Conservation (phyloP, 2,113 vertebrate species). For the Chaetodon trifascialis region DNA sequence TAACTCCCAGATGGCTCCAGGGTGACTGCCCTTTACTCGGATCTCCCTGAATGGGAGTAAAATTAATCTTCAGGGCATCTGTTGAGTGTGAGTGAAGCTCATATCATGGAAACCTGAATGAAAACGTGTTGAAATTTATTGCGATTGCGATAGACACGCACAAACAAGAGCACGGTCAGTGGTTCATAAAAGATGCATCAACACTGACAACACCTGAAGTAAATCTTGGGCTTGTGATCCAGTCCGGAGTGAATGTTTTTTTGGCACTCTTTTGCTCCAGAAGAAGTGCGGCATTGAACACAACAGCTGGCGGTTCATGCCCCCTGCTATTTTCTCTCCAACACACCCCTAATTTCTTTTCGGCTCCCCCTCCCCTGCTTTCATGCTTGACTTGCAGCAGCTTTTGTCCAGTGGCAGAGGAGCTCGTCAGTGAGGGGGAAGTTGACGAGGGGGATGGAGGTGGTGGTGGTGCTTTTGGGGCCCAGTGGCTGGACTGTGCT, state of each 20-base stretch:
- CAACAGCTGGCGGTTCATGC: conserved; percentile 88
- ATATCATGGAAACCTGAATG: not conserved
- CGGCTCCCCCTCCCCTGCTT: conserved; percentile 66
- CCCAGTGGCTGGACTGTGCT: conserved; percentile 56
- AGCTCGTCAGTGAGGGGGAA: conserved; percentile 66
- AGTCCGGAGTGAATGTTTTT: conserved; percentile 73
- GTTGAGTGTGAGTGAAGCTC: not conserved
- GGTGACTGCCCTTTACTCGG: conserved; percentile 7
- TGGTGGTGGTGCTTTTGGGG: conserved; percentile 69
- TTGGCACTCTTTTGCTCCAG: conserved; percentile 65
- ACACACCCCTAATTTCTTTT: conserved; percentile 74
- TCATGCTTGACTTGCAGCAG: conserved; percentile 89
- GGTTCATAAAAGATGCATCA: conserved; percentile 42
- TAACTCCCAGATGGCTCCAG: conserved; percentile 10
- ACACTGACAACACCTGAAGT: conserved; percentile 44
- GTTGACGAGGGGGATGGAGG: conserved; percentile 19
- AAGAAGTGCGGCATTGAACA: conserved; percentile 83
- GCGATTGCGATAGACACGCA: conserved; percentile 2
- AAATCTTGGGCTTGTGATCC: conserved; percentile 47
- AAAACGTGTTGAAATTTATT: not conserved
- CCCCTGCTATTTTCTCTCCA: conserved; percentile 70
- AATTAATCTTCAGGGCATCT: conserved; percentile 4
- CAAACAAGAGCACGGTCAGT: conserved; percentile 7
- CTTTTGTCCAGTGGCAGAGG: conserved; percentile 85
- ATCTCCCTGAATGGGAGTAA: conserved; percentile 1